Base-by-base conservation (phyloP, 2,113 vertebrate species). In the Gasterosteus nipponicus region DNA sequence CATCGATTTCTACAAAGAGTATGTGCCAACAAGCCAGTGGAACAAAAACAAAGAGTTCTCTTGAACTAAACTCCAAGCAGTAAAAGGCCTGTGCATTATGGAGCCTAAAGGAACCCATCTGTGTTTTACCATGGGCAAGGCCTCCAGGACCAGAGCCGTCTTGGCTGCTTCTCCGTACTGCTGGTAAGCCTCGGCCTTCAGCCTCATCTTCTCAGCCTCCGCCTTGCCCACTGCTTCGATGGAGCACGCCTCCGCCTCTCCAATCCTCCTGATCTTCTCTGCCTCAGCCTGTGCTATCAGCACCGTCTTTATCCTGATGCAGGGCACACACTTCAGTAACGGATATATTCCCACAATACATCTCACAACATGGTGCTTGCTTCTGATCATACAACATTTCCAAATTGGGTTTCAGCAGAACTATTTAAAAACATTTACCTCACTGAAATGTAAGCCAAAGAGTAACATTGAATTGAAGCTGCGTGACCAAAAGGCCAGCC, bases 111-210 rank as follows among this genome's bases (percentile, higher is more conserved):
- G 22, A 44, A 33, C 19, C 7, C 4, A 1, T 69, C 1, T 51
- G 3, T 56, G 49, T 3, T 56, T 85, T 84, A 98, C 97, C 96
- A 95, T 94, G 0, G 97, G 98, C 78, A 99, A 92, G 0, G 96
- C 95, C 12, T 98, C 96, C 35, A 99, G 92, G 79, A 99, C 96
- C 54, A 99, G 90, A 0, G 97, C 95, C 41, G 95, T 94, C 92
- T 97, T 95, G 70, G 97, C 98, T 0, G 97, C 96, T 0, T 97
- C 95, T 58, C 98, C 97, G 0, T 98, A 99, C 78, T 95, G 92
- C 91, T 96, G 95, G 78, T 98, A 98, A 0, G 96, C 96, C 78
- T 96, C 95, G 0, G 97, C 97, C 82, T 98, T 99, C 91, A 99
- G 94, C 74, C 94, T 96, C 97, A 99, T 96, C 78, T 94, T 93